Evolutionary conservation across 2,888 invertebrate genomes (phyloP).

Genomic region (Pyralis farinalis): DNA sequence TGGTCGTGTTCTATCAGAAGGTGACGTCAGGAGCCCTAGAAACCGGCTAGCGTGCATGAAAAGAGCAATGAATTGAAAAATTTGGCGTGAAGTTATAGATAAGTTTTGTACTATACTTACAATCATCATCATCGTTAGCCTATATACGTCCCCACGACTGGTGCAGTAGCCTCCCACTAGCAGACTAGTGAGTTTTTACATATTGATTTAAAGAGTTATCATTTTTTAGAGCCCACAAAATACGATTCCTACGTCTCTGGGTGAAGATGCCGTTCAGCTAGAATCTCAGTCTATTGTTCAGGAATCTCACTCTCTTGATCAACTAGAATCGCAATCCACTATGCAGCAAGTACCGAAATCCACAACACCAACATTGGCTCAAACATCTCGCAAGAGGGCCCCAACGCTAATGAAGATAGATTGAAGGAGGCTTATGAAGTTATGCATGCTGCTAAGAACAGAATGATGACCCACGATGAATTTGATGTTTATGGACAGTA

Average conservation of each 20-base stretch:
- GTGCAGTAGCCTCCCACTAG: too few species aligned
- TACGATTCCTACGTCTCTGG: conserved; percentile 13
- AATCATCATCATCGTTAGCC: too few species aligned
- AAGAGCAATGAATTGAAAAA: too few species aligned
- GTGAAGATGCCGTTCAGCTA: conserved; percentile 16
- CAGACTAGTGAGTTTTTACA: too few species aligned
- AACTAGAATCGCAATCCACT: conserved; percentile 16
- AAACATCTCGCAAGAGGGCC: conserved; percentile 16
- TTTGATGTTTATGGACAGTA: conserved; percentile 22
- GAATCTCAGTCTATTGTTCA: conserved; percentile 16
- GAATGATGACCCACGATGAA: conserved; percentile 18
- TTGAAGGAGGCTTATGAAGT: conserved; percentile 18
- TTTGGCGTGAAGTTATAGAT: too few species aligned
- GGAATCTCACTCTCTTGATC: conserved; percentile 17
- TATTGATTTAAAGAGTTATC: conserved; percentile 17
- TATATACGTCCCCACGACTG: too few species aligned
- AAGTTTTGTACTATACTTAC: too few species aligned
- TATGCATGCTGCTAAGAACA: conserved; percentile 19
- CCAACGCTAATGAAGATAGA: conserved; percentile 15
- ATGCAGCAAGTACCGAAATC: conserved; percentile 13
- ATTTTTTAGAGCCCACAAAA: conserved; percentile 17
- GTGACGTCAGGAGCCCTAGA: too few species aligned
- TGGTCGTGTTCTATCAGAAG: too few species aligned
- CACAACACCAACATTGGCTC: conserved; percentile 17
- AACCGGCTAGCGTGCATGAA: too few species aligned